Evolutionary conservation across 1,140 invertebrate genomes (phyloP).

Genomic region (Bombus polaris): DNA sequence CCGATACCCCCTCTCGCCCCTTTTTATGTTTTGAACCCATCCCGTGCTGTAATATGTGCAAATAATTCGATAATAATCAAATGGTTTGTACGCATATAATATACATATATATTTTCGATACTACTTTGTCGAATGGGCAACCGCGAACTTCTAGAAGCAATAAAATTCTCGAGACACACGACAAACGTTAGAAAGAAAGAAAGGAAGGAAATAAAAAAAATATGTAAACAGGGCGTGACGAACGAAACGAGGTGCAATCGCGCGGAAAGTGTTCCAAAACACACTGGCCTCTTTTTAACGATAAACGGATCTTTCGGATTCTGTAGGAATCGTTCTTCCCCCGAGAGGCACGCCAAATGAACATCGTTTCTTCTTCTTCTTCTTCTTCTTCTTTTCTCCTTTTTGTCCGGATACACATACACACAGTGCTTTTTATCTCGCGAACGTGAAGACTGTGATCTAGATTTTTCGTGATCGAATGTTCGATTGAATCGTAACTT

Average conservation of each 20-base stretch:
- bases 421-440: not conserved
- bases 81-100: constrained; percentile 65
- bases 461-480: constrained; percentile 12
- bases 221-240: constrained; percentile 23
- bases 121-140: constrained; percentile 61
- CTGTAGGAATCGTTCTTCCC: constrained; percentile 24
- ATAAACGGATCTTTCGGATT: constrained; percentile 37
- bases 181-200: not conserved
- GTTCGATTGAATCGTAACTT: constrained; percentile 50
- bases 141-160: constrained; percentile 44
- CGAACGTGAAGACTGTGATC: not conserved
- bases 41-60: constrained; percentile 74
- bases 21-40: constrained; percentile 50
- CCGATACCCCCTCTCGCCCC: constrained; percentile 46
- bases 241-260: constrained; percentile 28
- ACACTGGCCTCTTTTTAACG: constrained; percentile 42
- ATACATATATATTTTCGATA: constrained; percentile 76
- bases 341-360: constrained; percentile 21
- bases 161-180: constrained; percentile 34
- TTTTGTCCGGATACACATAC: not conserved
- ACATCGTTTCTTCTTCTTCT: constrained; percentile 24
- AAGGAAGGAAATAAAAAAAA: not conserved
- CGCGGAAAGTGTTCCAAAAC: constrained; percentile 27
- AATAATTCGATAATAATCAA: constrained; percentile 77
- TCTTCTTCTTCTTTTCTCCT: constrained; percentile 7